Evolutionary conservation across 1,140 invertebrate species (phyloP).

Genomic region (Sitophilus oryzae): DNA sequence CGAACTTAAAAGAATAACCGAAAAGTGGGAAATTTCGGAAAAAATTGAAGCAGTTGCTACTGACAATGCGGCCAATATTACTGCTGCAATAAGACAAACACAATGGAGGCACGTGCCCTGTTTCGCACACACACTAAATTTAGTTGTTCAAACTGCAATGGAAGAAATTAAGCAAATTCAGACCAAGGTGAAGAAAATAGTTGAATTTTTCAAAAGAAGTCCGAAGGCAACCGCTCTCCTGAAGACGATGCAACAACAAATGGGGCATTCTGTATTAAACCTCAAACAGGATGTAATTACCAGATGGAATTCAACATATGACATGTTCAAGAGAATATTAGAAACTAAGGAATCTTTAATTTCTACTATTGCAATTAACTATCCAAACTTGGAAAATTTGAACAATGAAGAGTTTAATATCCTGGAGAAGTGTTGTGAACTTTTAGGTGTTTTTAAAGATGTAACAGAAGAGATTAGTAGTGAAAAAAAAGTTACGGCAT

Average conservation of each 20-base stretch:
- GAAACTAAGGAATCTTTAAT: slow-evolving; percentile 23
- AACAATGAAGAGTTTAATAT: not conserved
- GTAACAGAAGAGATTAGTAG: slow-evolving; percentile 6
- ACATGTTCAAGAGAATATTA: slow-evolving; percentile 31
- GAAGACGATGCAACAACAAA: slow-evolving; percentile 15
- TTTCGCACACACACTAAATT: slow-evolving; percentile 29
- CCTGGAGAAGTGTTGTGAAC: not conserved
- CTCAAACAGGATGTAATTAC: slow-evolving; percentile 29
- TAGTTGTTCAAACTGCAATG: slow-evolving; percentile 25
- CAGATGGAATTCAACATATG: slow-evolving; percentile 35
- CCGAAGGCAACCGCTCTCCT: slow-evolving; percentile 20
- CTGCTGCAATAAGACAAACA: slow-evolving; percentile 22
- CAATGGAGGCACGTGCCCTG: slow-evolving; percentile 27
- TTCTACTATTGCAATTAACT: slow-evolving; percentile 6
- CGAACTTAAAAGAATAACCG: slow-evolving; percentile 1
- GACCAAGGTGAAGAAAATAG: slow-evolving; percentile 24
- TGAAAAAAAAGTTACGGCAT: slow-evolving; percentile 5
- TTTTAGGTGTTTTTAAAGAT: slow-evolving; percentile 2
- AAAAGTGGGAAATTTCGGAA: slow-evolving; percentile 26
- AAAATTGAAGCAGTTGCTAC: slow-evolving; percentile 24
- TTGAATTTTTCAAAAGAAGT: slow-evolving; percentile 29
- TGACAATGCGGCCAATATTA: slow-evolving; percentile 37
- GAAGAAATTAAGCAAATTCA: slow-evolving; percentile 7
- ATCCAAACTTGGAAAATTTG: not conserved
- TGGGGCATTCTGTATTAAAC: slow-evolving; percentile 14